Evolutionary conservation across 2,113 vertebrate genomes (phyloP).

Genomic region (Emydura subglobosa): DNA sequence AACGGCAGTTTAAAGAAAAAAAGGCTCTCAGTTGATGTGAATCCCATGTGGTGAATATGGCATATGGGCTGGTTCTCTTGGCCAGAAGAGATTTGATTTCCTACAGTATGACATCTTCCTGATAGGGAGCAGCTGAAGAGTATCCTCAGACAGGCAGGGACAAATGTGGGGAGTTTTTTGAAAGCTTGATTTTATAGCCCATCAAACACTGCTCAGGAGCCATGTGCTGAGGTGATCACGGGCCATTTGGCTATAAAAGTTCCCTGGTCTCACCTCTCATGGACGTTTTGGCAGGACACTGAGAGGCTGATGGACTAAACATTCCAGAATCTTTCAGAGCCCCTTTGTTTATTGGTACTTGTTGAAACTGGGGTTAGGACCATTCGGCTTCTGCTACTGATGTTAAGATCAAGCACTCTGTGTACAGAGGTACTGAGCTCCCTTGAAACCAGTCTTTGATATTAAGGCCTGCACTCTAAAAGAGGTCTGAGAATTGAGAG

Average conservation of each 20-base stretch:
- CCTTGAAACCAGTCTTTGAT: too few relatives aligned
- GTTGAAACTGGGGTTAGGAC: too few relatives aligned
- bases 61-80: background rate
- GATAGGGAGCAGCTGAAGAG: background rate
- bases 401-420: too few relatives aligned
- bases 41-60: background rate
- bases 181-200: background rate
- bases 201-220: background rate
- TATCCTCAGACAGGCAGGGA: background rate
- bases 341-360: too few relatives aligned
- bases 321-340: too few relatives aligned
- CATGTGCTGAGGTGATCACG: background rate
- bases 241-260: background rate
- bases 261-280: background rate
- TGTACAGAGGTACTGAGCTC: too few relatives aligned
- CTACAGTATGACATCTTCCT: background rate
- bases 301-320: background rate
- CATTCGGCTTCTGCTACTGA: too few relatives aligned
- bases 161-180: background rate
- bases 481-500: too few relatives aligned
- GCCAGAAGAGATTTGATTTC: background rate
- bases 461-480: too few relatives aligned
- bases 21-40: background rate
- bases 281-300: background rate
- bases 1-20: background rate